Base-by-base conservation (phyloP, 2,888 invertebrate species). In the Neocrepidodera transversa region DNA sequence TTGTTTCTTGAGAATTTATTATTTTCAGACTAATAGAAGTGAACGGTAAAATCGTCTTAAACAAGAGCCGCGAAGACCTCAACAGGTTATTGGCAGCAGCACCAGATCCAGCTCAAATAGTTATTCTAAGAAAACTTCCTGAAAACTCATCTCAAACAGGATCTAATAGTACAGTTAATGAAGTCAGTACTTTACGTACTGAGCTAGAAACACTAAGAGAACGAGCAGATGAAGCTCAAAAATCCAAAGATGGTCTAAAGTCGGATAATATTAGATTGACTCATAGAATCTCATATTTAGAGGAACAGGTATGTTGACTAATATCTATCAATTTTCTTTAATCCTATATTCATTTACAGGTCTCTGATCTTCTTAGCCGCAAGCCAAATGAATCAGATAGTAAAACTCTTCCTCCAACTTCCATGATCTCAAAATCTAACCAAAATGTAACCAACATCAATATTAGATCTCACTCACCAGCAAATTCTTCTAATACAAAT, bases 201-300 rank as follows among this genome's bases (percentile, higher is more conserved):
- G 87, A 88, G 75, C 76, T 88, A 58, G 83, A 84, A 23, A 80
- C 83, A 17, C 81, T 87, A 42, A 81, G 84, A 30, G 81, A 83
- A 56, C 82, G 85, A 58, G 85, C 87, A 1, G 87, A 87, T 47
- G 87, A 86, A 71, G 85, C 87, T 0, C 86, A 85, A 72, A 80
- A 82, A 43, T 83, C 86, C 47, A 86, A 87, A 74, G 87, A 87
- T 66, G 82, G 84, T 10, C 81, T 87, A 26, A 86, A 88, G 71
- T 84, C 89, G 16, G 93, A 93, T 79, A 93, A 93, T 80, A 87
- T 92, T 61, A 83, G 93, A 49, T 83, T 94, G 60, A 92, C 92
- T 10, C 94, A 94, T 78, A 84, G 94, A 67, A 94, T 94, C 72
- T 91, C 92, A 1, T 94, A 94, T 78, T 84, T 95, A 58, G 94